Evolutionary conservation across 2,888 invertebrate species (phyloP), one percentile per base, ranked within the genome.

Genomic region (Ochropleura plecta): DNA sequence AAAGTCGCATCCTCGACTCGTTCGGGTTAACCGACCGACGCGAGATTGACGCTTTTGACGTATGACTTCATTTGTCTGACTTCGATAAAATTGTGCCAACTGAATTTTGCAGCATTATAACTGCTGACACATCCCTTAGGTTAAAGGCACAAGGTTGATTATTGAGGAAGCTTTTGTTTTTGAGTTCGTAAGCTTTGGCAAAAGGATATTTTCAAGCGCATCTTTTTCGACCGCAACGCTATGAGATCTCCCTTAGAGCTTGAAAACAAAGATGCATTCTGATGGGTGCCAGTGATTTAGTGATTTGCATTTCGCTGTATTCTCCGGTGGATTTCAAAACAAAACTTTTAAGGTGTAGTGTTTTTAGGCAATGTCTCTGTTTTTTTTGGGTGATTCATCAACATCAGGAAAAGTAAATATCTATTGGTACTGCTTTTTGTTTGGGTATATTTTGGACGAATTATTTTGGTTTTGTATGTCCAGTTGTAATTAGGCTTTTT

Each of bases 61-160:
- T 93, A 96, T 95, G 94, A 90, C 96, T 96, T 96, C 95, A 96
- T 96, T 96, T 95, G 94, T 93, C 94, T 92, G 93, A 91, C 92
- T 95, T 94, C 95, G 94, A 95, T 96, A 95, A 95, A 93, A 90
- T 92, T 90, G 85, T 83, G 89, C 95, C 88, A 93, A 89, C 59
- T 66, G 72, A 68, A 74, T 89, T 53, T 49, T 30, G 16, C 46
- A 6, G 18, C 44, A 57, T 57, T 42, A 77, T 48, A 40, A 12
- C 40, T 48, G 0, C 0, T 51, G 4, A 0, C 42, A 16, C 5
- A 30, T 30, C 42, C 46, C 62, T 51, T 78, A 42, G 30, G 7
- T 7, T 4, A 5, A 5, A 0, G 0, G 0, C 0, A 40, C 90
- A 92, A 83, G 83, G 89, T 78, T 77, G 12, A 83, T 63, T 85